These are phyloP conservation scores for Tapera naevia DNA, from an alignment of 2,797 vertebrate genomes.

Conservation along the genomic window DNA sequence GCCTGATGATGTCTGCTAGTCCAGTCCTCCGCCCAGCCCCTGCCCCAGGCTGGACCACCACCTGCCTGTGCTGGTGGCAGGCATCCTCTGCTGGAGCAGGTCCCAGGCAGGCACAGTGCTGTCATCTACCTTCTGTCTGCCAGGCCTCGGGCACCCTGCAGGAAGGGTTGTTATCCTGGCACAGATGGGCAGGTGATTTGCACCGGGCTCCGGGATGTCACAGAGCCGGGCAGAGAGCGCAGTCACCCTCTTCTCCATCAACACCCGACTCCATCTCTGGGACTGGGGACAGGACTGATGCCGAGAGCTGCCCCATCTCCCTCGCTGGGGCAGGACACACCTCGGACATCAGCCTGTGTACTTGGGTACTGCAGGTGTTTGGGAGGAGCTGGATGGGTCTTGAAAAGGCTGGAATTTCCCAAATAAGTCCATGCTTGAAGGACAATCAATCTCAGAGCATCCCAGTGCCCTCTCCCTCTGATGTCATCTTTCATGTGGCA, in stretches of 20 bases:
- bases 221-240: not conserved
- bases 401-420: not conserved
- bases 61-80: not conserved
- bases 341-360: not conserved
- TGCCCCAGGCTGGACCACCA: not conserved
- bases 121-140: slow-evolving; percentile 1
- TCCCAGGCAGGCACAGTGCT: not conserved
- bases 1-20: not conserved
- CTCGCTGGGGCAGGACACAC: not conserved
- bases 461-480: not conserved
- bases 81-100: not conserved
- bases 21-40: not conserved
- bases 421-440: not conserved
- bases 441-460: not conserved
- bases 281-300: not conserved
- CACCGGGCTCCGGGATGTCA: not conserved
- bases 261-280: not conserved
- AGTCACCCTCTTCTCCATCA: not conserved
- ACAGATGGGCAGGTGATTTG: not conserved
- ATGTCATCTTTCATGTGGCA: not conserved
- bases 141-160: not conserved
- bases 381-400: not conserved
- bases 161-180: not conserved
- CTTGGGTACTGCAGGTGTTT: not conserved
- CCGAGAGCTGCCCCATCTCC: not conserved